These are phyloP conservation scores for Orthonyx spaldingii DNA, from an alignment of 2,113 vertebrate genomes.

Conservation along the genomic window DNA sequence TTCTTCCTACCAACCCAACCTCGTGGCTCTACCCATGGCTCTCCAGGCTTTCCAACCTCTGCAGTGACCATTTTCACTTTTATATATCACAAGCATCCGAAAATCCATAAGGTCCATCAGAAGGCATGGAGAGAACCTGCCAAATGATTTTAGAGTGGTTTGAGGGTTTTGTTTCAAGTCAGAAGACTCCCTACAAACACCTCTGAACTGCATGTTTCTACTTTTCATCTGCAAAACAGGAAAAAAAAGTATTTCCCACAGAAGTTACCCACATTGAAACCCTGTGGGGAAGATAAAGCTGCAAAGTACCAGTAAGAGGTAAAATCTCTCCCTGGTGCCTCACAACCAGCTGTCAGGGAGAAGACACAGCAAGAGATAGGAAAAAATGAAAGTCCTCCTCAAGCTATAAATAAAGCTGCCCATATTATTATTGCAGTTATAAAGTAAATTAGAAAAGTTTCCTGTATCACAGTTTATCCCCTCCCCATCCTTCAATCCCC, in stretches of 20 bases:
- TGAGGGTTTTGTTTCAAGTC: background rate
- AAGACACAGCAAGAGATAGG: background rate
- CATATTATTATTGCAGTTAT: background rate
- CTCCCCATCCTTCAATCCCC: background rate
- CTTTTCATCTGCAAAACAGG: background rate
- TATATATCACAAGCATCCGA: background rate
- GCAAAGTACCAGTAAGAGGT: background rate
- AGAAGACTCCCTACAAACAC: background rate
- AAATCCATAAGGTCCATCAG: background rate
- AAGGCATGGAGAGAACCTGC: background rate
- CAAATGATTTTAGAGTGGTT: rapidly evolving
- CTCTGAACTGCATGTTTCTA: background rate
- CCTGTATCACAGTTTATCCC: background rate
- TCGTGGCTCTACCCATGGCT: background rate
- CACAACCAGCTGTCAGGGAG: background rate
- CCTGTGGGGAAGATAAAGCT: background rate
- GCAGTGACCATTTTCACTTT: background rate
- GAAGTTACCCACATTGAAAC: background rate
- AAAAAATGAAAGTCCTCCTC: background rate
- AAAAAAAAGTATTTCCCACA: background rate
- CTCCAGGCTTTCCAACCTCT: background rate
- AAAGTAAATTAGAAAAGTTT: background rate
- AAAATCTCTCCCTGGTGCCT: background rate
- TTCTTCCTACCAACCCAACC: background rate
- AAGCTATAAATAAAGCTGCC: background rate